Conservation (phyloP, 2,113 vertebrate species). For the Psittacula cyanocephala region DNA sequence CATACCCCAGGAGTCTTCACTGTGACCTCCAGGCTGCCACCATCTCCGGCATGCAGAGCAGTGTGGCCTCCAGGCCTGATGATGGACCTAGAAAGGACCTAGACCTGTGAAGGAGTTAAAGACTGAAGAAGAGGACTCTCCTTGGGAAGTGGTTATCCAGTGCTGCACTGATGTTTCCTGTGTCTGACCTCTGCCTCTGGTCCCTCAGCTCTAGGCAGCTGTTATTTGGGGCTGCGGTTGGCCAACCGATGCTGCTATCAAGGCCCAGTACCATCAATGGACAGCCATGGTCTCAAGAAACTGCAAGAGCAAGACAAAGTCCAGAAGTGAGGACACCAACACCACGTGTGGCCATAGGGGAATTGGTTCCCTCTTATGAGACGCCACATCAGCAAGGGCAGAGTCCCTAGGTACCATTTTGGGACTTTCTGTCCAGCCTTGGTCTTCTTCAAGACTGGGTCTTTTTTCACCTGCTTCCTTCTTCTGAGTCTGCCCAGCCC, state of each 20-base stretch:
- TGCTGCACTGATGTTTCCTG: not conserved
- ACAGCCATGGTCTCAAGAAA: not conserved
- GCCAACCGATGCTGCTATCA: not conserved
- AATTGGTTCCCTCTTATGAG: not conserved
- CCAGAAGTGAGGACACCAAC: not conserved
- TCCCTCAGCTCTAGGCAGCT: not conserved
- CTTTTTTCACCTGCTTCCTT: not conserved
- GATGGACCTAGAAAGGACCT: not conserved
- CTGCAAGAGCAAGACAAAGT: not conserved
- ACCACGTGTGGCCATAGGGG: not conserved
- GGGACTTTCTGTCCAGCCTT: not conserved
- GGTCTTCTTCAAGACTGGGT: not conserved
- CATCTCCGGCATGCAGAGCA: not conserved
- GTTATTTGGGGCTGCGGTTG: not conserved
- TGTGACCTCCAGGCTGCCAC: not conserved
- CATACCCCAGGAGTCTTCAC: not conserved
- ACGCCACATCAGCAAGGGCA: not conserved
- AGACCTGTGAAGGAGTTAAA: not conserved
- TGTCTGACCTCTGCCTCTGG: not conserved
- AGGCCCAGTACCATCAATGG: not conserved
- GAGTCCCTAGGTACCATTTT: not conserved
- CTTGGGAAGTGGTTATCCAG: not conserved
- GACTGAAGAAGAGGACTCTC: not conserved
- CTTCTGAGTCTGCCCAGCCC: not conserved
- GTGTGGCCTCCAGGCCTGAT: not conserved